Base-by-base conservation (phyloP, 2,888 invertebrate genomes). In the Vanessa cardui region DNA sequence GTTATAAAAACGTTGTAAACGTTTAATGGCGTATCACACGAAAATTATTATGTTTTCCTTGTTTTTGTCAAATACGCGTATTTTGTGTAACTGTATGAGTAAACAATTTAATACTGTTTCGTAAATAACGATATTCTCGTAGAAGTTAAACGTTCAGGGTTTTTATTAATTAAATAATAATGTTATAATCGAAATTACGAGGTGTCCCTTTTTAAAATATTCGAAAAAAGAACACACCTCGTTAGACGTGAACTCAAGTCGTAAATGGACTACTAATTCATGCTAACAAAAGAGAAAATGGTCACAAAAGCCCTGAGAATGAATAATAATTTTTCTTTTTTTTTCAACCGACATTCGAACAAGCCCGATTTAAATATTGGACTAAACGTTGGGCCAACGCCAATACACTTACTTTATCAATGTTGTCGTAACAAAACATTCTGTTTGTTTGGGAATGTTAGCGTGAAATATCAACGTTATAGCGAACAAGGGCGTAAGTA, bases 261-360 rank as follows among this genome's bases (percentile, higher is more conserved):
- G 71, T 50, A 71, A 72, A 73, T 75, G 73, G 77, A 75, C 75
- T 79, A 72, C 78, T 77, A 77, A 78, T 79, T 78, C 75, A 75
- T 76, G 74, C 71, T 73, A 77, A 77, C 74, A 83, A 84, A 80
- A 79, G 78, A 82, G 15, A 84, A 83, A 81, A 83, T 79, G 82
- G 80, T 78, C 71, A 72, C 80, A 85, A 83, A 82, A 78, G 76
- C 78, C 74, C 60, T 67, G 72, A 69, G 73, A 75, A 79, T 76
- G 74, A 78, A 81, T 81, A 83, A 84, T 84, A 85, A 87, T 86
- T 86, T 85, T 83, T 86, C 83, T 84, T 76, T 79, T 80, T 78
- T 81, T 80, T 80, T 77, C 77, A 72, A 70, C 76, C 76, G 73
- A 76, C 78, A 76, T 73, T 74, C 73, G 73, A 71, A 74, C 70